A percentile compares a stretch with the other conserved stretches of the same genome.
Evolutionary conservation across 2,888 invertebrate genomes (phyloP).

Genomic region (Agriopis marginaria): DNA sequence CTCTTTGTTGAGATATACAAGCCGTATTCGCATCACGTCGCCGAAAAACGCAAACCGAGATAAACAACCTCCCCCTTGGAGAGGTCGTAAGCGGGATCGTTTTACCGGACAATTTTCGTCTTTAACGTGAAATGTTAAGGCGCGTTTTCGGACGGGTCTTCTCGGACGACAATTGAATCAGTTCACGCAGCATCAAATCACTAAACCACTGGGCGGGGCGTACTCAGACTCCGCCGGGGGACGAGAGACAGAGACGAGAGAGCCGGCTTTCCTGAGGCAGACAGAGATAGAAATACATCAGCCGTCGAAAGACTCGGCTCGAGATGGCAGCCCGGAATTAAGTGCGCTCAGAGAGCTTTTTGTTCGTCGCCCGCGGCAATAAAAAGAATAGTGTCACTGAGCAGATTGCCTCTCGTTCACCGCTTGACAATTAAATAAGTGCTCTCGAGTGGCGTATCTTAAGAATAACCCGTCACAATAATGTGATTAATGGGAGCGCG

Average conservation of each 20-base stretch:
- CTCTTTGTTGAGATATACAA: constrained; percentile 83
- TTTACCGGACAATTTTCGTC: constrained; percentile 83
- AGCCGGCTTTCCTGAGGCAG: constrained; percentile 58
- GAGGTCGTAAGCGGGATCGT: constrained; percentile 79
- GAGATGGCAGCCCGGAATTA: constrained; percentile 79
- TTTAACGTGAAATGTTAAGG: constrained; percentile 80
- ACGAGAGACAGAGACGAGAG: constrained; percentile 75
- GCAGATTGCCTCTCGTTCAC: constrained; percentile 83
- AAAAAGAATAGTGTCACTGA: constrained; percentile 84
- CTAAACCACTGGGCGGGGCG: constrained; percentile 86
- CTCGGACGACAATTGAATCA: constrained; percentile 84
- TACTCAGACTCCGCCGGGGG: constrained; percentile 82
- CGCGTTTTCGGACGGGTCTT: constrained; percentile 73
- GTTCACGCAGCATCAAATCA: constrained; percentile 87
- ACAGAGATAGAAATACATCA: constrained; percentile 65
- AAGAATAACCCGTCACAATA: constrained; percentile 77
- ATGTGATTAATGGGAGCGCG: constrained; percentile 76
- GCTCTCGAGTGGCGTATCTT: constrained; percentile 75
- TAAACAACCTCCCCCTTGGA: constrained; percentile 81
- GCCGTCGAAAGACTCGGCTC: constrained; percentile 67
- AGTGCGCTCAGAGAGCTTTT: constrained; percentile 80
- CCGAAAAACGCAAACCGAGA: constrained; percentile 85
- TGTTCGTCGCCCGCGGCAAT: constrained; percentile 77
- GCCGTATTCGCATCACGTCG: constrained; percentile 85
- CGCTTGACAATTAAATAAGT: constrained; percentile 85